phyloP scores from a whole-genome alignment of 2,113 vertebrate genomes.

The Datnioides undecimradiatus region DNA sequence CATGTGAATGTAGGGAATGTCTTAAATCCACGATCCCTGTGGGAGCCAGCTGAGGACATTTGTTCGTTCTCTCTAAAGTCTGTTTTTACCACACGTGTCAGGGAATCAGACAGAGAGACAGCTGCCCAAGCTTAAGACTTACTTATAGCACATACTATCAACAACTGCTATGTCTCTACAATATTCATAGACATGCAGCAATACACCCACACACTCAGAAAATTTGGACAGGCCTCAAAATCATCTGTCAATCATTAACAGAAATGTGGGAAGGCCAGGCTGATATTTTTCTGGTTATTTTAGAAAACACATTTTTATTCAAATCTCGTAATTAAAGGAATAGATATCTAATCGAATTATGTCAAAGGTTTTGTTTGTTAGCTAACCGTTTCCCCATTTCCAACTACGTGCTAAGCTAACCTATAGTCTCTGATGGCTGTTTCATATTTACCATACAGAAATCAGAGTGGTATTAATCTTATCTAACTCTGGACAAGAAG shows the following conservation, averaged over 20 bases:
- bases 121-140: constrained; percentile 53
- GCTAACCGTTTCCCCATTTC: not conserved
- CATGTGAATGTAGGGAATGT: constrained; percentile 37
- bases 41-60: constrained; percentile 41
- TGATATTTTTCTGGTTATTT: not conserved
- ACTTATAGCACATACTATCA: constrained; percentile 55
- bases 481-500: not conserved
- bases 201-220: not conserved
- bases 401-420: too few relatives aligned
- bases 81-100: constrained; percentile 51
- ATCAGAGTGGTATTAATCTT: too few relatives aligned
- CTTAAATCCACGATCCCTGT: constrained; percentile 26
- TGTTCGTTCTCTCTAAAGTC: constrained; percentile 46
- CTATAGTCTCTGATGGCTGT: too few relatives aligned
- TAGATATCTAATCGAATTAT: too few relatives aligned
- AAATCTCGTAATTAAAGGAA: constrained; percentile 1
- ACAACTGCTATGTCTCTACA: constrained; percentile 46
- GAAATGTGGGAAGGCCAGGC: not conserved
- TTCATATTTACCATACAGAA: too few relatives aligned
- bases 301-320: not conserved
- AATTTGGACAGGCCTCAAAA: constrained; percentile 8
- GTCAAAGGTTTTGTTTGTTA: too few relatives aligned
- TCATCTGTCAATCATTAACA: not conserved
- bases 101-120: constrained; percentile 43
- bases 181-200: not conserved